Base-by-base conservation (phyloP, 2,797 vertebrate genomes). In the Microctenopoma lineatum region DNA sequence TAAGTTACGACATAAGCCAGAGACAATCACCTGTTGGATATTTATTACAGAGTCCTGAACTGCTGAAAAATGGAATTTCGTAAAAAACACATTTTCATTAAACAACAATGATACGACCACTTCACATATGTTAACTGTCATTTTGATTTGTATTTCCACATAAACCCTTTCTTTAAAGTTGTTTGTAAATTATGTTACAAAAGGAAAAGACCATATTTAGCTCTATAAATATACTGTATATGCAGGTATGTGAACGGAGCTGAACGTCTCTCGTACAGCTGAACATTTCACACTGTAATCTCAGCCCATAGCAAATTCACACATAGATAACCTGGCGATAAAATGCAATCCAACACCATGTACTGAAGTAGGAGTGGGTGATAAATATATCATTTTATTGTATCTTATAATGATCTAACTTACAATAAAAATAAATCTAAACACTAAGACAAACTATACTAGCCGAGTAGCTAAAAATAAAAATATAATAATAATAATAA, bases 1-100 rank as follows among this genome's bases (percentile, higher is more conserved):
- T 59, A 84, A 75, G 45, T 21, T 52, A 74, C 25, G 58, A 53
- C 1, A 53, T 18, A 56, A 62, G 48, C 5, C 47, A 55, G 3
- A 47, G 3, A 48, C 18, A 61, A 8, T 51, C 27, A 42, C 25
- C 59, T 34, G 48, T 52, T 75, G 42, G 36, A 41, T 16, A 39
- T 16, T 15, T 51, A 45, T 59, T 46, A 66, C 25, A 44, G 52
- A 48, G 41, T 41, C 4, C 5, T 41, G 32, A 57, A 41, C 1
- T 48, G 8, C 52, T 41, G 16, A 42, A 59, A 62, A 29, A 59
- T 15, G 5, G 29, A 56, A 32, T 12, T 59, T 55, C 2, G 26
- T 46, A 21, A 38, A 14, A 44, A 50, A 58, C 36, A 36, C n/a
- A 59, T 47, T 70, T 59, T 16, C n/a, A 42, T 5, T 38, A 1